phyloP scores from a whole-genome alignment of 2,888 invertebrate genomes.

The Seira sanloemensis region DNA sequence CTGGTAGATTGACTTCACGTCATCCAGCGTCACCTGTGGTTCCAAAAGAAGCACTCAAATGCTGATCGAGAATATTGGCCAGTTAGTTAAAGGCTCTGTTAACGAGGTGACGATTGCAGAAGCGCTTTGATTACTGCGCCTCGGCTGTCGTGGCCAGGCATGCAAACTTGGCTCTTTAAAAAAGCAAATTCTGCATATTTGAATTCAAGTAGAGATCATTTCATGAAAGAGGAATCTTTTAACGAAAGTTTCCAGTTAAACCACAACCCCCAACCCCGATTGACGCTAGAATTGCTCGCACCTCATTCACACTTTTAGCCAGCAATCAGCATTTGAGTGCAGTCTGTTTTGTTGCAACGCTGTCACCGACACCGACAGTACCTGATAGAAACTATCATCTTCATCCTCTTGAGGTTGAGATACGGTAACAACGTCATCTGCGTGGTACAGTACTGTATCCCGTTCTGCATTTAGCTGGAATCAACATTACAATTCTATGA shows the following conservation, averaged over 20 bases:
- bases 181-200: no score
- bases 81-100: no score
- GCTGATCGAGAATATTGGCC: not conserved
- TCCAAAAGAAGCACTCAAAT: conserved; percentile 76
- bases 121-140: no score
- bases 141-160: no score
- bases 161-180: no score
- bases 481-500: no score
- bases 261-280: not conserved
- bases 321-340: not conserved
- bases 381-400: conserved; percentile 55
- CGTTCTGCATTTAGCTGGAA: conserved; percentile 81
- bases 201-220: no score
- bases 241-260: not conserved
- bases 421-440: conserved; percentile 79
- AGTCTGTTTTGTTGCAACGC: not conserved
- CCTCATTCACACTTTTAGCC: not conserved
- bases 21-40: conserved; percentile 85
- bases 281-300: not conserved
- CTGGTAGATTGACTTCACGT: conserved; percentile 85
- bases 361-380: conserved; percentile 37
- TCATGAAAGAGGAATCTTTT: no score
- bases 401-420: conserved; percentile 26
- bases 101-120: no score
- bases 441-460: conserved; percentile 85